A percentile compares a stretch with the other conserved stretches of the same genome.
These are phyloP conservation scores for Gymnarchus niloticus DNA, from an alignment of 2,113 vertebrate species.

Conservation along the genomic window DNA sequence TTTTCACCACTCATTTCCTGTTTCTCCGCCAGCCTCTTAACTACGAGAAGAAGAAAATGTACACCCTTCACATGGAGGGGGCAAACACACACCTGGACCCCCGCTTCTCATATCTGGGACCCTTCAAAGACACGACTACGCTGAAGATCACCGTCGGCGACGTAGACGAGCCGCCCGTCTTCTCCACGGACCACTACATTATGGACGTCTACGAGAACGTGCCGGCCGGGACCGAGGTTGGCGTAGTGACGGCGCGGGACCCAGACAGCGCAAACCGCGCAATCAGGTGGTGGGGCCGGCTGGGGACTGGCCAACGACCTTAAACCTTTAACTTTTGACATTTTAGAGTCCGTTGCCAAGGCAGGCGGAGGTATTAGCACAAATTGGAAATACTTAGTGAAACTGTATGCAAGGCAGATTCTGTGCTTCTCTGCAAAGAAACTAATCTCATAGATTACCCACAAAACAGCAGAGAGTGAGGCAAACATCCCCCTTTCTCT, in stretches of 20 bases:
- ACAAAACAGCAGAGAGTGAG: not conserved
- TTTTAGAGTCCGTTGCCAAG: too few species aligned
- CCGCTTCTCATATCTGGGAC: conserved; percentile 85
- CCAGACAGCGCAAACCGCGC: conserved; percentile 82
- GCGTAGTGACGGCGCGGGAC: conserved; percentile 85
- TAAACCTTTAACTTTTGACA: too few species aligned
- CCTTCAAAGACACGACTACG: conserved; percentile 86
- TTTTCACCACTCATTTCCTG: not conserved
- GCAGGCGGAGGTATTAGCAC: too few species aligned
- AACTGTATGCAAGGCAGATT: too few species aligned
- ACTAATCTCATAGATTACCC: not conserved
- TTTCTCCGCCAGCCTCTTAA: conserved; percentile 76
- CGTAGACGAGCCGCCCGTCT: conserved; percentile 86
- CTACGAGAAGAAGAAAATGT: conserved; percentile 92
- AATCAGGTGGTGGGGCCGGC: conserved; percentile 69
- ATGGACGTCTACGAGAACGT: conserved; percentile 93
- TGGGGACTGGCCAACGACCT: not conserved
- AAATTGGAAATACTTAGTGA: too few species aligned
- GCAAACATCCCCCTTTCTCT: not conserved
- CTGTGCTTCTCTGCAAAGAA: too few species aligned
- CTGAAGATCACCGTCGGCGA: conserved; percentile 90
- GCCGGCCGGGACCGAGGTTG: conserved; percentile 74
- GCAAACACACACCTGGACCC: conserved; percentile 88
- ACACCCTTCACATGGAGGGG: conserved; percentile 89
- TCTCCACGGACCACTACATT: conserved; percentile 82